Percentiles rank a stretch among this genome's conserved stretches.
These are phyloP conservation scores for Zeus faber DNA, from an alignment of 2,113 vertebrate genomes.

Conservation along the genomic window DNA sequence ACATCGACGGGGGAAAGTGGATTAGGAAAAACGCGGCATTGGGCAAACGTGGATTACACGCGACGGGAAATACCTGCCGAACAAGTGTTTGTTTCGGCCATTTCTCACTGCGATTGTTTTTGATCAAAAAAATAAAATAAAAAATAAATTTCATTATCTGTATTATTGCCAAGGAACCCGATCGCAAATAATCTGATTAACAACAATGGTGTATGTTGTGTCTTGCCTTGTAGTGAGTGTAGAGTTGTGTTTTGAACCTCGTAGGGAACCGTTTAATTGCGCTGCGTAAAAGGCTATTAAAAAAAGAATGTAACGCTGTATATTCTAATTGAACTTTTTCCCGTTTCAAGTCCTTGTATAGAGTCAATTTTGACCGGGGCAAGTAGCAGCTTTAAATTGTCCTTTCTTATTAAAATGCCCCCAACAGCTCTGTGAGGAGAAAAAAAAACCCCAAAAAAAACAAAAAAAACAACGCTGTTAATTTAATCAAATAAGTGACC, in stretches of 20 bases:
- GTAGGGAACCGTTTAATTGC: conserved; percentile 72
- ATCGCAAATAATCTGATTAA: too few relatives aligned
- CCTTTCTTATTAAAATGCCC: conserved; percentile 66
- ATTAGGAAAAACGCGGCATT: too few relatives aligned
- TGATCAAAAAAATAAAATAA: too few relatives aligned
- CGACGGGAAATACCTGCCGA: too few relatives aligned
- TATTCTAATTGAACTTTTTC: conserved; percentile 39
- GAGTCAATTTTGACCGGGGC: conserved; percentile 43
- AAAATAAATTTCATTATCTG: too few relatives aligned
- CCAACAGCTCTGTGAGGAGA: conserved; percentile 46
- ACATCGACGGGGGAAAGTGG: conserved; percentile 92
- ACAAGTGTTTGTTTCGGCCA: too few relatives aligned
- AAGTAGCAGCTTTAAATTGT: conserved; percentile 64
- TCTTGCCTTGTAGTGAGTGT: too few relatives aligned
- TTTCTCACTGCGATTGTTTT: too few relatives aligned
- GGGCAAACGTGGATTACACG: too few relatives aligned
- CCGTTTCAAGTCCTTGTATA: neutral
- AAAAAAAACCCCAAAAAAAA: conserved; percentile 44
- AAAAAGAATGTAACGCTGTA: neutral
- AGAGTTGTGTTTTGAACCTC: conserved; percentile 37
- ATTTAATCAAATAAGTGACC: conserved; percentile 83
- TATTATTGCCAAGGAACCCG: too few relatives aligned
- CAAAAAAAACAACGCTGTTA: too few relatives aligned
- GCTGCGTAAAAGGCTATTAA: neutral
- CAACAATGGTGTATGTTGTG: too few relatives aligned